Evolutionary conservation across 2,113 vertebrate genomes (phyloP).

Genomic region (Ceyx cyanopectus): DNA sequence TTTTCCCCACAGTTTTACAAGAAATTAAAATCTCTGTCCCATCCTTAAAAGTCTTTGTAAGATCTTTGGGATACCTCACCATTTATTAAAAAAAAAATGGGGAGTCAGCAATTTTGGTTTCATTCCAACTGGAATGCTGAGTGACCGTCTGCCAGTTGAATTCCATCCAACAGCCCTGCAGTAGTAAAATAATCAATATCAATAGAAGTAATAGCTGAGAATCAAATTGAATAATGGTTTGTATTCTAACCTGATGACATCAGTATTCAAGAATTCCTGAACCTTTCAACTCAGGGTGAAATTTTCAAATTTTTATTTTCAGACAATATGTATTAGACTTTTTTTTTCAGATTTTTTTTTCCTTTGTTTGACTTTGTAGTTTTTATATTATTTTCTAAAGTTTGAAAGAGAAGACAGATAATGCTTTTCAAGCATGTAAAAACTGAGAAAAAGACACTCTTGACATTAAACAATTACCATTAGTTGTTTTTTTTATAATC

Average conservation of each 20-base stretch:
- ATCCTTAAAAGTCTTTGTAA: not conserved
- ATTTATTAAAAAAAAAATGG: not conserved
- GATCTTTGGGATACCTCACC: not conserved
- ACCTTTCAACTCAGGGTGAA: conserved; percentile 30
- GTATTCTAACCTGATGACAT: conserved; percentile 58
- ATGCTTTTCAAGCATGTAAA: not conserved
- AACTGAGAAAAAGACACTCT: not conserved
- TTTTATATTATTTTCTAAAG: not conserved
- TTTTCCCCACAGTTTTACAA: not conserved
- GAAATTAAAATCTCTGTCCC: not conserved
- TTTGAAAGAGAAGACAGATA: not conserved
- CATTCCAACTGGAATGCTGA: not conserved
- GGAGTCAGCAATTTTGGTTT: not conserved
- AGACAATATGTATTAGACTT: not conserved
- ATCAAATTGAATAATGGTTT: conserved; percentile 54
- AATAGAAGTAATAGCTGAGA: conserved; percentile 50
- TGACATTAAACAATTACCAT: conserved; percentile 51
- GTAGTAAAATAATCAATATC: conserved; percentile 57
- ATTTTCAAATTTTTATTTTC: not conserved
- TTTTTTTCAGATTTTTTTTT: not conserved
- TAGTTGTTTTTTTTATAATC: conserved; percentile 28
- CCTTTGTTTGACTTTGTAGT: not conserved
- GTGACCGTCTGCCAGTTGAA: conserved; percentile 38
- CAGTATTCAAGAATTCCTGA: conserved; percentile 36
- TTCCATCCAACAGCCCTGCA: not conserved